Evolutionary conservation across 2,113 vertebrate genomes (phyloP), one percentile per base, ranked within the genome.

Genomic region (Tetrao urogallus): DNA sequence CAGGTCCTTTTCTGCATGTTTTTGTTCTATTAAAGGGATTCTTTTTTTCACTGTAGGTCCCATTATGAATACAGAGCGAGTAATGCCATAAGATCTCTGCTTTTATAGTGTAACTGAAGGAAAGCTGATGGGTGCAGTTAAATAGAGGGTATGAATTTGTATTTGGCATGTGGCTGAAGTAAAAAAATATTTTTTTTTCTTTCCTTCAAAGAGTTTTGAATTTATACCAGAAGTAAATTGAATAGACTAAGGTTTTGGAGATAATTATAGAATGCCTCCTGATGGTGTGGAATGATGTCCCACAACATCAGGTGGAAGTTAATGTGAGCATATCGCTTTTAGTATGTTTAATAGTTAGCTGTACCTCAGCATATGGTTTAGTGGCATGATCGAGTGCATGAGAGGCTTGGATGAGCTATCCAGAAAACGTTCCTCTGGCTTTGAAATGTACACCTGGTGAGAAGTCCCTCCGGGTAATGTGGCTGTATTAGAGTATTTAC

Each of bases 21-120:
- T 91, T 74, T 95, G 73, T 79, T 83, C 76, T 75, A 70, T 45
- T 58, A 21, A 91, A 64, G 66, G 52, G 71, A 82, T 84, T 83
- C 75, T 63, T 80, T 63, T 80, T 63, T 80, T 84, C 64, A 66
- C 77, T 87, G 70, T 24, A 70, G n/a, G 66, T 73, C 50, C 43
- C 60, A 27, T 87, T 70, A 7, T 66, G 60, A 8, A 0, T 72
- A 22, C n/a, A 80, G 74, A 63, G 30, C 43, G 27, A 80, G 45
- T 48, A 79, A 45, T 83, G 65, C 40, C 70, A 3, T 15, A 71
- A 63, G 43, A 40, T 64, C 40, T 75, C 14, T 71, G 40, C 4
- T 65, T 71, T 65, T 30, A 7, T 52, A 57, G 58, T 43, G 58
- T 30, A 19, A 34, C 4, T 78, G 77, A 56, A 89, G 47, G 57